Evolutionary conservation across 2,797 vertebrate species (phyloP), one percentile per base, ranked within the genome.

Genomic region (Psittacula echo): DNA sequence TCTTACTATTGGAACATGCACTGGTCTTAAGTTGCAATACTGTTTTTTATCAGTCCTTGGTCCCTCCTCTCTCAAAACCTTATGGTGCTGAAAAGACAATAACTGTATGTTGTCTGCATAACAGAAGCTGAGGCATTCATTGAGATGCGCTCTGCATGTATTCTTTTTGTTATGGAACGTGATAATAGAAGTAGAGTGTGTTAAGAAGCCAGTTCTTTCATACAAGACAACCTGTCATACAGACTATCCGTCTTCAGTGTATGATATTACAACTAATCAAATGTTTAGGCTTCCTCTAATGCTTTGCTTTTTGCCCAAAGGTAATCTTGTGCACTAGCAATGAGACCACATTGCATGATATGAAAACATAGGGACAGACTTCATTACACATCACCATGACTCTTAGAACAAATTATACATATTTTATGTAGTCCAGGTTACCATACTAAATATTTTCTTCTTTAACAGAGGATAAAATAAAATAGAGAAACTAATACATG

Each of bases 351-450:
- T 58, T 67, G 64, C 66, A 45, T 50, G 44, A 51, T 39, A 87
- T n/a, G 70, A 94, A 92, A 92, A 93, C 51, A 65, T 65, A 11
- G 66, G 34, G 37, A 75, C 34, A 90, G 82, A 54, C 6, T 56
- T 94, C 58, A 72, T 79, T 72, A 60, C 58, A 90, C 11, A 72
- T 86, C 21, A 23, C 54, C 80, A 42, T 71, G 79, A 67, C 83
- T 94, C 96, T 90, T 85, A 75, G 84, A 97, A 92, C 23, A 97
- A 96, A 96, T 94, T 95, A 87, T 81, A 92, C 5, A 18, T 86
- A 76, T 91, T 94, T 97, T 97, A 91, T 71, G 51, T 68, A 95
- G 89, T 76, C 41, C 90, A 95, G 77, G 85, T 96, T 97, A 92
- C 77, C 75, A 92, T 93, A 90, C 93, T 80, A 97, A 97, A 93